Conservation (phyloP, 1,140 invertebrate genomes). For the Pentalonia nigronervosa region DNA sequence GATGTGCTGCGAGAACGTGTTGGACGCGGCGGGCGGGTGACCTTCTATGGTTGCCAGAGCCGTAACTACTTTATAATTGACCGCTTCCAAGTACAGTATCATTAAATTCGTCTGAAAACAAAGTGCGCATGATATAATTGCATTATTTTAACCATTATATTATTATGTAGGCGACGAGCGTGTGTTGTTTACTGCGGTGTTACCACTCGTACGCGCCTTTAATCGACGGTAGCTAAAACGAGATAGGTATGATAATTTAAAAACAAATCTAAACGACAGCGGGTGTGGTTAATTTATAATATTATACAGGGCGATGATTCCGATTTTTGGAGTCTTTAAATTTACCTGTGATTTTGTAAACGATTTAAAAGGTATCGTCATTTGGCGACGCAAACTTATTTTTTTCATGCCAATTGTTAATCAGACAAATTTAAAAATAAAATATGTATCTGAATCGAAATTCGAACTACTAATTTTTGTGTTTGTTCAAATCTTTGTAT, state of each 20-base stretch:
- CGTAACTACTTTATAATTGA: slow-evolving; percentile 84
- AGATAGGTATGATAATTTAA: background rate
- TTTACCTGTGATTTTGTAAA: too few species aligned
- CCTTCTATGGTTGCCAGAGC: slow-evolving; percentile 83
- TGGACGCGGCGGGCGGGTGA: slow-evolving; percentile 72
- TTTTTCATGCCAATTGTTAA: too few species aligned
- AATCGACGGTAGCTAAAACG: background rate
- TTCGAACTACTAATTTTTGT: too few species aligned
- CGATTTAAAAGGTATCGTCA: too few species aligned
- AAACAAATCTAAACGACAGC: background rate
- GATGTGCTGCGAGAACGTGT: slow-evolving; percentile 85
- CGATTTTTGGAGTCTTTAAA: too few species aligned
- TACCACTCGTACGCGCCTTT: background rate
- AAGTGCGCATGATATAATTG: background rate
- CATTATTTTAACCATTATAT: background rate
- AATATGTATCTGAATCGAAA: too few species aligned
- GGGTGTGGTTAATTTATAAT: background rate
- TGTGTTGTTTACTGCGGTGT: background rate
- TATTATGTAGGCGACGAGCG: too few species aligned
- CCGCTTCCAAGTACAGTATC: slow-evolving; percentile 89
- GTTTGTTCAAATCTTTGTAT: too few species aligned
- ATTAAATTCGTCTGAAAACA: slow-evolving; percentile 84
- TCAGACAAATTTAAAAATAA: too few species aligned
- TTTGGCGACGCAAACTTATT: too few species aligned
- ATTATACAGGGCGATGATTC: background rate